Conservation (phyloP, 2,888 invertebrate genomes). For the Hipparchia sbordonii region DNA sequence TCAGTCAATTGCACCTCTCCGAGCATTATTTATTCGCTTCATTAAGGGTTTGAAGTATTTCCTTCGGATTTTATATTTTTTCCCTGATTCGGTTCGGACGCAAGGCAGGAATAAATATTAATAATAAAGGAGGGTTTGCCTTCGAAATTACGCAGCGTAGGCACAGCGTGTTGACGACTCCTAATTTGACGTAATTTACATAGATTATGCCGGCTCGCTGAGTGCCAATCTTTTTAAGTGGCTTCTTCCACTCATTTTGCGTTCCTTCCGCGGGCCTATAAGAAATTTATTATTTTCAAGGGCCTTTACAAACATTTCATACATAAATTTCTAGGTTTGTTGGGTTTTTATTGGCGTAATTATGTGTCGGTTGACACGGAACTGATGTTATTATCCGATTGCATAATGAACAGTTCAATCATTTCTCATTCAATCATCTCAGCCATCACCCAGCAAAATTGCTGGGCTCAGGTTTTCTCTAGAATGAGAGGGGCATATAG, state of each 20-base stretch:
- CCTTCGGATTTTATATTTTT: constrained; percentile 57
- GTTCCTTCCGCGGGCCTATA: constrained; percentile 70
- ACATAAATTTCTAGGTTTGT: constrained; percentile 40
- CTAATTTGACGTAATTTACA: constrained; percentile 83
- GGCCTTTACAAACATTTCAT: constrained; percentile 44
- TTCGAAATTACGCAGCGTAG: constrained; percentile 74
- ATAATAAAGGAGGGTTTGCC: constrained; percentile 81
- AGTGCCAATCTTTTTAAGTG: constrained; percentile 83
- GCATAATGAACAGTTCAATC: too few species aligned
- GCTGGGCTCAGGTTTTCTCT: too few species aligned
- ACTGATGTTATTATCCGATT: not conserved
- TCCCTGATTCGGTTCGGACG: constrained; percentile 62
- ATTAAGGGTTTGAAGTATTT: constrained; percentile 67
- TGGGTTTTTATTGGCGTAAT: constrained; percentile 35
- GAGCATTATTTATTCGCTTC: constrained; percentile 67
- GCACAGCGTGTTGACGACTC: constrained; percentile 78
- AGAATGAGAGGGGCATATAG: too few species aligned
- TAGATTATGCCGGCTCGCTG: constrained; percentile 82
- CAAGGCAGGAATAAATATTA: constrained; percentile 80
- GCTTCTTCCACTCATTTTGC: constrained; percentile 79
- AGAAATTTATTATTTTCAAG: constrained; percentile 74
- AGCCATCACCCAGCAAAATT: too few species aligned
- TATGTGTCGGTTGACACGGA: not conserved
- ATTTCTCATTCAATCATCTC: too few species aligned
- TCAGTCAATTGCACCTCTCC: constrained; percentile 42